Evolutionary conservation across 2,888 invertebrate genomes (phyloP), one percentile per base, ranked within the genome.

Genomic region (Idaea dimidiata): DNA sequence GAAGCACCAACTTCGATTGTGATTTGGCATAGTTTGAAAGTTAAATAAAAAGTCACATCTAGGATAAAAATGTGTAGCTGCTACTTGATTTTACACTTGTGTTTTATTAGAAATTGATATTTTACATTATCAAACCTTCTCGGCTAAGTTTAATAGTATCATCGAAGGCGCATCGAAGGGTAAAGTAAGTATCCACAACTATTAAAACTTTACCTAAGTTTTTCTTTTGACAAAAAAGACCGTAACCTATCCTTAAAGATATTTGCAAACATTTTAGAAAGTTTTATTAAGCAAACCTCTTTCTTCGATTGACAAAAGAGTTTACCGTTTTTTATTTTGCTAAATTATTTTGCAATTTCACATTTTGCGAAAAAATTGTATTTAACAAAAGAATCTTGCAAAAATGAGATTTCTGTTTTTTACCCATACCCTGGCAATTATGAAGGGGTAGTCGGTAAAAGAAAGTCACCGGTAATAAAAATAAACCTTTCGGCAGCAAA

Each of bases 401-500:
- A 76, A 80, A 84, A 83, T 80, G 78, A 70, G 70, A 80, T 83
- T 81, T 79, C 75, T 76, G 77, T 78, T 82, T 84, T 84, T 87
- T 84, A 80, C 69, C 69, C 73, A 80, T 84, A 86, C 84, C 85
- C 81, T 83, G 75, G 80, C 89, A 87, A 88, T 90, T 88, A 89
- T 86, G 85, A 87, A 87, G 84, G 89, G 88, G 85, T 87, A 80
- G 78, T 80, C 80, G 80, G 82, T 83, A 81, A 87, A 85, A 89
- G 87, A 90, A 89, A 90, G 88, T 87, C 78, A 76, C 75, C 73
- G 78, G 84, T 83, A 86, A 89, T 90, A 91, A 91, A 91, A 87
- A 80, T 90, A 89, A 91, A 88, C 90, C 89, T 88, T 88, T 89
- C 87, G 86, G 87, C 87, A 82, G 87, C 86, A 83, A 86, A 83